phyloP scores from a whole-genome alignment of 2,113 vertebrate genomes.

The Chascanopsetta lugubris region DNA sequence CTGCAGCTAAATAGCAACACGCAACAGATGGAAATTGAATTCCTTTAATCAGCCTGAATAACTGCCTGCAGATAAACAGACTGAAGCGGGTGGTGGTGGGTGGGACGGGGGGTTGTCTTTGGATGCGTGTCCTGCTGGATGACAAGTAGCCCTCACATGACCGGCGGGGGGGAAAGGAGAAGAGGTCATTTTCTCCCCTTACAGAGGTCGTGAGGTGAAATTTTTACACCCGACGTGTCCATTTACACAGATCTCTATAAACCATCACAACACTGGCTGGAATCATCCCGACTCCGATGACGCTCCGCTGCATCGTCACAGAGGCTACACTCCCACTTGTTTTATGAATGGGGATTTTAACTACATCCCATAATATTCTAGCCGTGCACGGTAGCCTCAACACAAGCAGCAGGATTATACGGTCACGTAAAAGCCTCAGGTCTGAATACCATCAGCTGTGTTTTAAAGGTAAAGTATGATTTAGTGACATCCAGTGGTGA shows the following conservation, averaged over 20 bases:
- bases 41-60: slow-evolving; percentile 62
- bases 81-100: neutral
- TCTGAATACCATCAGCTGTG: too few relatives aligned
- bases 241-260: slow-evolving; percentile 39
- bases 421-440: neutral
- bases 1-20: slow-evolving; percentile 46
- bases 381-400: neutral
- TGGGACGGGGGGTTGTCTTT: neutral
- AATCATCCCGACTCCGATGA: slow-evolving; percentile 10
- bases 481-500: too few relatives aligned
- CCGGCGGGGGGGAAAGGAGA: slow-evolving; percentile 27
- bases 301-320: too few relatives aligned
- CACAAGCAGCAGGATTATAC: neutral
- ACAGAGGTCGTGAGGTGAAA: slow-evolving; percentile 29
- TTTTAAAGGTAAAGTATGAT: too few relatives aligned
- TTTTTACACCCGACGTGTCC: slow-evolving; percentile 54
- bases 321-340: neutral
- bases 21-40: slow-evolving; percentile 71
- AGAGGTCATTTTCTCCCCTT: slow-evolving; percentile 33
- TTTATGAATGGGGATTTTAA: neutral
- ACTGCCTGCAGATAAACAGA: slow-evolving; percentile 40
- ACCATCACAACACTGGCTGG: slow-evolving; percentile 6
- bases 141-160: slow-evolving; percentile 18
- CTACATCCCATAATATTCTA: neutral
- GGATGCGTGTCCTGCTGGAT: neutral